phyloP scores from a whole-genome alignment of 2,797 vertebrate genomes.

The Melanotaenia boesemani region DNA sequence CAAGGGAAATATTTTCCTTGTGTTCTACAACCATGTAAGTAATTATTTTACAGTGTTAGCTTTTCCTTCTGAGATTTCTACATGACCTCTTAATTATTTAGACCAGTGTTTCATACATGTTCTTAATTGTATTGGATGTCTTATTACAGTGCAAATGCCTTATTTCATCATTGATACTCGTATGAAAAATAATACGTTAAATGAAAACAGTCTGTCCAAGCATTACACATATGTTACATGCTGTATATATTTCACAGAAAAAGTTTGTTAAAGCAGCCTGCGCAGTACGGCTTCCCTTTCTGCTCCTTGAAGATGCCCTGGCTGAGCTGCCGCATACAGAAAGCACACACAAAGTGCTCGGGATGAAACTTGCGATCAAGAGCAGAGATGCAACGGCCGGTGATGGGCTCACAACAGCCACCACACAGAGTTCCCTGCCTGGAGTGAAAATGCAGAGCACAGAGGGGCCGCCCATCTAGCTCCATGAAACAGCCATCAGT shows the following conservation, averaged over 20 bases:
- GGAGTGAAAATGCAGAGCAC: conserved; percentile 88
- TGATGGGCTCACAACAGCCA: conserved; percentile 83
- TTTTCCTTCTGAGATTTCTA: conserved; percentile 23
- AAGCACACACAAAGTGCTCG: conserved; percentile 92
- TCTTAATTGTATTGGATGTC: conserved; percentile 12
- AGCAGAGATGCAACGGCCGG: conserved; percentile 88
- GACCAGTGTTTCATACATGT: conserved; percentile 5
- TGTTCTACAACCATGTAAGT: conserved; percentile 44
- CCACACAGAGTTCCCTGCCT: conserved; percentile 89
- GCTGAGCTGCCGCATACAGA: conserved; percentile 89
- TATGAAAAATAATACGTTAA: not conserved
- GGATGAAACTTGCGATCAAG: conserved; percentile 90
- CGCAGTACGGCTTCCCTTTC: conserved; percentile 87
- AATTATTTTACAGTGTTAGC: conserved; percentile 29
- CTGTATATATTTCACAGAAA: conserved; percentile 73
- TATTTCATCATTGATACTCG: not conserved
- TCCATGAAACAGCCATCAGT: conserved; percentile 86
- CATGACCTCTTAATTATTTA: conserved; percentile 17
- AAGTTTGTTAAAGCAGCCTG: conserved; percentile 87
- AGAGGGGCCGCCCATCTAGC: conserved; percentile 88
- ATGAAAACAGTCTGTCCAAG: not conserved
- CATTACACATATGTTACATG: not conserved
- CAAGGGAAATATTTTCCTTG: conserved; percentile 33
- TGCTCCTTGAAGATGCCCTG: conserved; percentile 89
- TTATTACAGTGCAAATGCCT: not conserved